Percentiles rank a stretch among this genome's conserved stretches.
Evolutionary conservation across 2,113 vertebrate genomes (phyloP).

Genomic region (Amphiprion ocellaris): DNA sequence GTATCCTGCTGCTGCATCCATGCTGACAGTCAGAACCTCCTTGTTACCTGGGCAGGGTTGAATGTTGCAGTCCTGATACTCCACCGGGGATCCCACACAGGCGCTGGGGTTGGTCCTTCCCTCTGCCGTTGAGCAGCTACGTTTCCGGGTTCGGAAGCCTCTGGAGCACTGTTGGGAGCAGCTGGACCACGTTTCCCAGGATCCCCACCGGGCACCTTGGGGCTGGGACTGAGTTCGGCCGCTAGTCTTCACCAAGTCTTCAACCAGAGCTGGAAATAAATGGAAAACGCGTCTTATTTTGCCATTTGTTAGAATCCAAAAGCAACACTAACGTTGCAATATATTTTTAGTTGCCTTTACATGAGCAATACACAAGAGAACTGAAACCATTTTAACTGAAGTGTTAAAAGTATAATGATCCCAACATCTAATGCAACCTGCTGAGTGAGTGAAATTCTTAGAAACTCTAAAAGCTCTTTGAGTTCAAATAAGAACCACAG

Average conservation of each 20-base stretch:
- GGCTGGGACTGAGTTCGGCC: constrained; percentile 74
- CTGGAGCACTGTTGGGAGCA: constrained; percentile 93
- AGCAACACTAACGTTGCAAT: too few relatives aligned
- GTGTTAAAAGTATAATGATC: background rate
- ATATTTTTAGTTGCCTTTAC: too few relatives aligned
- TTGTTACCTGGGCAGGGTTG: constrained; percentile 87
- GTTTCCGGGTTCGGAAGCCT: constrained; percentile 87
- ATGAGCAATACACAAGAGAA: background rate
- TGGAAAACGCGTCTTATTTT: background rate
- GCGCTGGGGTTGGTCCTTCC: constrained; percentile 67
- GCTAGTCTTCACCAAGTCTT: constrained; percentile 88
- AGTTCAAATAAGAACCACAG: background rate
- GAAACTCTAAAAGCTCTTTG: background rate
- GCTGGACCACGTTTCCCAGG: constrained; percentile 93
- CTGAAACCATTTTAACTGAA: background rate
- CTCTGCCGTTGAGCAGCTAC: constrained; percentile 70
- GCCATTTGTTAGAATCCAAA: background rate
- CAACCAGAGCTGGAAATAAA: constrained; percentile 88
- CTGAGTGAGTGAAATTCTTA: background rate
- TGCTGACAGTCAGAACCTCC: background rate
- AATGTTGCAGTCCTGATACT: constrained; percentile 94
- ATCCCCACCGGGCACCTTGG: constrained; percentile 90
- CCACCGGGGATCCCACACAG: constrained; percentile 79
- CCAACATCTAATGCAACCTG: background rate
- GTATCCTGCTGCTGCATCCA: background rate